These are phyloP conservation scores for Casuarius casuarius DNA, from an alignment of 2,113 vertebrate genomes.

Conservation along the genomic window DNA sequence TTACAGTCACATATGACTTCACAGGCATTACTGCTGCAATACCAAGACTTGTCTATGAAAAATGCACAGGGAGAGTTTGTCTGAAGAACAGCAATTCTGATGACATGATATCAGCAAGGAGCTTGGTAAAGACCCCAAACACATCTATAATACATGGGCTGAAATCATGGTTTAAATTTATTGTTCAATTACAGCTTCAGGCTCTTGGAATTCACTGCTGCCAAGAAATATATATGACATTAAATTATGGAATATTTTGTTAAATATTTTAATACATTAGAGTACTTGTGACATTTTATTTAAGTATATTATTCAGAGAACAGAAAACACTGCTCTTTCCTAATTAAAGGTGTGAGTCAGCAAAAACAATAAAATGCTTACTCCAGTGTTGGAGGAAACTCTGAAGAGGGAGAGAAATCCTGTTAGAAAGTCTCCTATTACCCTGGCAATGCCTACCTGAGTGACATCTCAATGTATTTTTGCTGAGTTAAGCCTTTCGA, in stretches of 20 bases:
- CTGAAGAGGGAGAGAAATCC: constrained; percentile 51
- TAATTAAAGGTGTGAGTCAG: constrained; percentile 73
- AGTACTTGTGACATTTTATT: constrained; percentile 64
- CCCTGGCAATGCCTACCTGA: constrained; percentile 35
- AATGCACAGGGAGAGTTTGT: background rate
- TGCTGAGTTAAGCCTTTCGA: constrained; percentile 66
- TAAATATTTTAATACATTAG: constrained; percentile 64
- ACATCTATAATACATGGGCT: constrained; percentile 58
- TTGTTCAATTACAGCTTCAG: constrained; percentile 62
- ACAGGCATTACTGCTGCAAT: background rate
- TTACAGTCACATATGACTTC: background rate
- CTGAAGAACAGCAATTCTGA: constrained; percentile 28
- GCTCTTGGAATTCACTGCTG: constrained; percentile 46
- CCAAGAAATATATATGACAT: constrained; percentile 69
- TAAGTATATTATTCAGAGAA: constrained; percentile 66
- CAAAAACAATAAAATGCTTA: constrained; percentile 56
- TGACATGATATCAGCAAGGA: constrained; percentile 14
- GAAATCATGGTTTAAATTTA: constrained; percentile 61
- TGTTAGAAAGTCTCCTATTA: constrained; percentile 29
- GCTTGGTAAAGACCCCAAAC: constrained; percentile 41
- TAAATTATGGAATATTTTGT: constrained; percentile 67
- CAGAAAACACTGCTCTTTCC: constrained; percentile 67
- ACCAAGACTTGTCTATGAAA: background rate
- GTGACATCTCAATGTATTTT: constrained; percentile 56
- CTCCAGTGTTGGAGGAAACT: constrained; percentile 22